phyloP scores from a whole-genome alignment of 2,113 vertebrate species.

The Alethe diademata region DNA sequence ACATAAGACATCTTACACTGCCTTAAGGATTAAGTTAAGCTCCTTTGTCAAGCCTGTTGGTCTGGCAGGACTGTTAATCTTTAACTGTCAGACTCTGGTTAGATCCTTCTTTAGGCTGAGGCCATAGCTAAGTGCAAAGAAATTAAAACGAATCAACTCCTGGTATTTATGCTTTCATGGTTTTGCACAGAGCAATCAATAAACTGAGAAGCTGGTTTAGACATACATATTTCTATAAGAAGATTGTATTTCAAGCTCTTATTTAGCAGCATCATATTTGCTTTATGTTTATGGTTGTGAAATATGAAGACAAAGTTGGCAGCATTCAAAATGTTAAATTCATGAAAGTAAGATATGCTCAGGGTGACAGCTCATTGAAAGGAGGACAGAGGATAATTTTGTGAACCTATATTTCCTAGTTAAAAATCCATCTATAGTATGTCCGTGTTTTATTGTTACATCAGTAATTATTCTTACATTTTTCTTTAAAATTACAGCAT shows the following conservation, averaged over 20 bases:
- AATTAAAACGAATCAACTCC: slow-evolving; percentile 29
- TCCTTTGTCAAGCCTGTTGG: slow-evolving; percentile 55
- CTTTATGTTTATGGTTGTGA: slow-evolving; percentile 52
- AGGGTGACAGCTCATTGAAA: slow-evolving; percentile 31
- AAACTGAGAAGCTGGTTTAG: slow-evolving; percentile 5
- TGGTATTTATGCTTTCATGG: slow-evolving; percentile 47
- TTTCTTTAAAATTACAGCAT: slow-evolving; percentile 53
- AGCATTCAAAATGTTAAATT: slow-evolving; percentile 31
- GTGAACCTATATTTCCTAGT: slow-evolving; percentile 31
- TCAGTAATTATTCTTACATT: slow-evolving; percentile 56
- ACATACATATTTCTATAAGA: slow-evolving; percentile 3
- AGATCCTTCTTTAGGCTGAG: slow-evolving; percentile 38
- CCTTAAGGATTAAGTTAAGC: slow-evolving; percentile 61
- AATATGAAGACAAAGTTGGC: slow-evolving; percentile 47
- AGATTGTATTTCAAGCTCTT: slow-evolving; percentile 13
- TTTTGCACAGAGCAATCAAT: slow-evolving; percentile 45
- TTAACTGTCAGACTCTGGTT: slow-evolving; percentile 46
- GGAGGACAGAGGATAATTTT: slow-evolving; percentile 31
- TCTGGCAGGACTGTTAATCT: slow-evolving; percentile 51
- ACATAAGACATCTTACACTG: slow-evolving; percentile 24
- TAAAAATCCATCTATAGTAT: slow-evolving; percentile 54
- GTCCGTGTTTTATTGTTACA: slow-evolving; percentile 29
- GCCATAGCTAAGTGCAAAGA: slow-evolving; percentile 48
- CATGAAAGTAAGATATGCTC: slow-evolving; percentile 34
- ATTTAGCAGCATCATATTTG: slow-evolving; percentile 22